Percentiles rank a stretch among this genome's conserved stretches.
Conservation (phyloP, 1,140 invertebrate genomes). For the Anastrepha obliqua region DNA sequence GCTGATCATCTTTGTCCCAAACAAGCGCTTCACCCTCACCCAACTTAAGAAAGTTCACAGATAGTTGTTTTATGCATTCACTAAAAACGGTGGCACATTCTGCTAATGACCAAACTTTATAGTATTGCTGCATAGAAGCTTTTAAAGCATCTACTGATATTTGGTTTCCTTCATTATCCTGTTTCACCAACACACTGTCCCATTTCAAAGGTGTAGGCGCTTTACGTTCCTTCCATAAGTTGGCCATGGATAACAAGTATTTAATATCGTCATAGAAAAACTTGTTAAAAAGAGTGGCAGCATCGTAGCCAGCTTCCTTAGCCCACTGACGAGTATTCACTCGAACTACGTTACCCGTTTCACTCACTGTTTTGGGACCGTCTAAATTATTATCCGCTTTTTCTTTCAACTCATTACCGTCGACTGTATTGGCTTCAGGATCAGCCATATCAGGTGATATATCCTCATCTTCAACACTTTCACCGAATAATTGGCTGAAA, state of each 20-base stretch:
- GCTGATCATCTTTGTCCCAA: slow-evolving; percentile 98
- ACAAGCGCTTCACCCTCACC: slow-evolving; percentile 84
- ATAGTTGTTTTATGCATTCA: slow-evolving; percentile 82
- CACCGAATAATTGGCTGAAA: slow-evolving; percentile 95
- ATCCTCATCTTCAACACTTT: slow-evolving; percentile 96
- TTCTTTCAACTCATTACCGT: slow-evolving; percentile 65
- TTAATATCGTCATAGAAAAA: slow-evolving; percentile 97
- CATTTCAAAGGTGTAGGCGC: slow-evolving; percentile 89
- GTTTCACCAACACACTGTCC: slow-evolving; percentile 80
- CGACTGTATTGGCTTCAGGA: slow-evolving; percentile 82
- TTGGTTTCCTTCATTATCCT: slow-evolving; percentile 63
- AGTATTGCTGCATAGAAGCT: slow-evolving; percentile 79
- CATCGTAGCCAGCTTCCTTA: slow-evolving; percentile 87
- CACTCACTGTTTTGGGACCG: slow-evolving; percentile 90
- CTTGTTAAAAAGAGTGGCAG: slow-evolving; percentile 89
- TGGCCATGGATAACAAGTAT: slow-evolving; percentile 95
- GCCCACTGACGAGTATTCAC: slow-evolving; percentile 95
- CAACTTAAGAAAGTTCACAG: slow-evolving; percentile 78
- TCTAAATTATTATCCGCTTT: slow-evolving; percentile 95
- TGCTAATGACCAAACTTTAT: slow-evolving; percentile 87
- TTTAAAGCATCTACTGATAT: slow-evolving; percentile 70
- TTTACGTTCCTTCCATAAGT: slow-evolving; percentile 92
- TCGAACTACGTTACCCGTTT: slow-evolving; percentile 83
- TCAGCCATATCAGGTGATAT: slow-evolving; percentile 98
- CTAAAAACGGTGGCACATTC: slow-evolving; percentile 83